Percentiles rank a stretch among this genome's conserved stretches.
Evolutionary conservation across 2,113 vertebrate species (phyloP).

Genomic region (Myanophis thanlyinensis): DNA sequence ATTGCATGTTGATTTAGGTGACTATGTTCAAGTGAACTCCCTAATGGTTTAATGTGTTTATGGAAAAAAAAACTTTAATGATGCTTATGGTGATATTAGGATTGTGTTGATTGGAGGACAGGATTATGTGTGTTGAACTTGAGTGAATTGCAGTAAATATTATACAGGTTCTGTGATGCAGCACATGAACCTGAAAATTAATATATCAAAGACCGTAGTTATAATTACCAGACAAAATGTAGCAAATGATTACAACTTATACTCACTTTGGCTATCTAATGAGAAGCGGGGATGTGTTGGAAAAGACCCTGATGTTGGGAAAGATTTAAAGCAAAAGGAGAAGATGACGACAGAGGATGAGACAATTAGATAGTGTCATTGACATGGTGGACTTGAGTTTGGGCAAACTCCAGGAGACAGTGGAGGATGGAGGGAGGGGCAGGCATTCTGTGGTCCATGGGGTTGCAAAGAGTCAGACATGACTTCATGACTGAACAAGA

Average conservation of each 20-base stretch:
- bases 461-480: too few relatives aligned
- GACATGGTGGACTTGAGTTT: too few relatives aligned
- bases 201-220: neutral
- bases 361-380: too few relatives aligned
- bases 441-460: too few relatives aligned
- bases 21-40: neutral
- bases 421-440: too few relatives aligned
- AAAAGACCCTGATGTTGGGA: neutral
- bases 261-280: neutral
- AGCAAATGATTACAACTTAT: neutral
- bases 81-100: neutral
- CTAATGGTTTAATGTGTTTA: neutral
- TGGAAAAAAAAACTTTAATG: neutral
- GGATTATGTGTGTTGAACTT: neutral
- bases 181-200: neutral
- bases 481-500: neutral
- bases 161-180: neutral
- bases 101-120: neutral
- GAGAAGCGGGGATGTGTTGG: neutral
- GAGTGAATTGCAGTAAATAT: neutral
- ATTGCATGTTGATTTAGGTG: neutral
- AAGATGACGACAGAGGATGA: too few relatives aligned
- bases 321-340: neutral
- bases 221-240: neutral
- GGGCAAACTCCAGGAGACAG: too few relatives aligned